Base-by-base conservation (phyloP, 2,113 vertebrate genomes). In the Phaethon lepturus region DNA sequence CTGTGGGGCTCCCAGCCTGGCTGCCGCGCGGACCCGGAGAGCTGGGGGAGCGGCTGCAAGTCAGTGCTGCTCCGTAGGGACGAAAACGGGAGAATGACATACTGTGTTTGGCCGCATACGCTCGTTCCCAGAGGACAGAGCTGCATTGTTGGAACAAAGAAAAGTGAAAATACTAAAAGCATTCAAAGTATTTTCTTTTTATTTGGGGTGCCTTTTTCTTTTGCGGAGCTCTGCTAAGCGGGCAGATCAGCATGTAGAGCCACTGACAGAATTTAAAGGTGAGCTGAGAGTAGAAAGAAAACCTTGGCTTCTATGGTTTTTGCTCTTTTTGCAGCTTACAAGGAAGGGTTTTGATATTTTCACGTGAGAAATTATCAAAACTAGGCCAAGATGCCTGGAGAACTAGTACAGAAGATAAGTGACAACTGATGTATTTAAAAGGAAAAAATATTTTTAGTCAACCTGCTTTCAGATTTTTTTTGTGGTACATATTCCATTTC, bases 121-220 rank as follows among this genome's bases (percentile, higher is more conserved):
- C 73, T 81, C 29, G 4, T 47, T 84, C 69, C 63, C 18, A 5
- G 68, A 52, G 66, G 17, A 98, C 97, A 97, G 95, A 97, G 93
- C 78, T 78, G 87, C 96, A 96, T 97, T 97, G 97, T 97, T 97
- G 73, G 85, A 79, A 75, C 59, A 90, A 73, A 73, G 91, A 80
- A 62, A 93, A 67, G 35, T n/a, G 75, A 87, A 95, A 96, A 95
- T 96, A 95, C 60, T 45, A 38, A 92, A 89, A 81, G 76, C 94
- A 93, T 96, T 97, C 91, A 86, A 95, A 91, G 38, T 91, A 64
- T 96, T 94, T 96, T 91, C 55, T n/a, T 94, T 85, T 81, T 56
- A 23, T 83, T 47, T n/a, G 45, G 49, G 47, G 42, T 86, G 72
- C 42, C 17, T 91, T 63, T 92, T 79, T 81, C 35, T 67, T 56